A percentile compares a stretch with the other conserved stretches of the same genome.
These are phyloP conservation scores for Terrapene triunguis DNA, from an alignment of 2,113 vertebrate genomes.

Conservation along the genomic window DNA sequence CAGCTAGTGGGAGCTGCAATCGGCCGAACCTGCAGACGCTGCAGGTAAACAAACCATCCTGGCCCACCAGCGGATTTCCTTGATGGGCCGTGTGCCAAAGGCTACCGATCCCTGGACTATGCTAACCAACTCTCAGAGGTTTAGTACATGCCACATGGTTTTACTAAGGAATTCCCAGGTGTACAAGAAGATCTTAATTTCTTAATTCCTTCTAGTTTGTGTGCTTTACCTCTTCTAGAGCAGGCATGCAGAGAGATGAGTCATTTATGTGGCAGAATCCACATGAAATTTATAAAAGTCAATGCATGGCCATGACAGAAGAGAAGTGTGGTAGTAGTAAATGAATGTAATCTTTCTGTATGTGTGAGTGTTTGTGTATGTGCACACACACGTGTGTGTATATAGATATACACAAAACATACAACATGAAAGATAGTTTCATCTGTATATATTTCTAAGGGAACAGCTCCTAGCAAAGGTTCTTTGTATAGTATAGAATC, in stretches of 20 bases:
- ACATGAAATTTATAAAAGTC: not conserved
- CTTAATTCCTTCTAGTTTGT: not conserved
- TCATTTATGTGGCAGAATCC: not conserved
- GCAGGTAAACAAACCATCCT: too few relatives aligned
- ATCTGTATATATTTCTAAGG: not conserved
- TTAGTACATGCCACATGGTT: not conserved
- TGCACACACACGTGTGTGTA: not conserved
- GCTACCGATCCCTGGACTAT: fast-evolving
- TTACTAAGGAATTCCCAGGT: not conserved
- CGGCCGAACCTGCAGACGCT: too few relatives aligned
- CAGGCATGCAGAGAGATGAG: not conserved
- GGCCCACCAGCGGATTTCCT: too few relatives aligned
- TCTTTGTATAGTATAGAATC: not conserved
- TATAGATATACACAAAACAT: not conserved
- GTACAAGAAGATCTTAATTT: not conserved
- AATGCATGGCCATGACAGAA: not conserved
- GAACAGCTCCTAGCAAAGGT: slow-evolving; percentile 20
- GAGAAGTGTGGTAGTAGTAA: not conserved
- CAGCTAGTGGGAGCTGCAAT: too few relatives aligned
- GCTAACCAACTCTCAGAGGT: not conserved
- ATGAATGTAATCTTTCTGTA: not conserved
- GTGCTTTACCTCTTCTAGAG: fast-evolving
- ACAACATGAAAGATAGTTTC: slow-evolving; percentile 13
- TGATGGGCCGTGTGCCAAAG: too few relatives aligned
- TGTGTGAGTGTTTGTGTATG: not conserved